Evolutionary conservation across 2,888 invertebrate genomes (phyloP), one percentile per base, ranked within the genome.

Genomic region (Drosophila recens): DNA sequence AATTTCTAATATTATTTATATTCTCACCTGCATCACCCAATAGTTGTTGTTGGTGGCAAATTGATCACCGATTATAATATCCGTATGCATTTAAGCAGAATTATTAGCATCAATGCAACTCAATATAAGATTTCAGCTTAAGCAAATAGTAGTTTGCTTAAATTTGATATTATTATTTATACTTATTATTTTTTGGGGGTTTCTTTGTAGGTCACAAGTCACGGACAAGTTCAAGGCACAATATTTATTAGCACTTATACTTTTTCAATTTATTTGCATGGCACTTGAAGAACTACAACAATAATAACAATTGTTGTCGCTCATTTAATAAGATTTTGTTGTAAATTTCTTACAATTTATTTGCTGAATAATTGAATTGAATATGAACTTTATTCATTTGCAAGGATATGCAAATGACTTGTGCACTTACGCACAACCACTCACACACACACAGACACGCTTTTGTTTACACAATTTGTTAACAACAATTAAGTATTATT

Each of bases 11-110:
- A 20, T 38, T 8, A n/a, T 23, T n/a, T 23, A 0, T 20, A 10
- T 34, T 72, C 91, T 90, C 82, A 93, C 93, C 93, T 93, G 93
- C 93, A 93, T 93, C 90, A 93, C 93, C 93, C 93, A 93, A 87
- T 91, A 93, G 87, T 93, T 93, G 90, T 90, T 90, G 93, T 91
- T 91, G 92, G 91, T 89, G 81, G 91, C 92, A 91, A 93, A 93
- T 86, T 93, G 93, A 90, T 93, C 93, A 86, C 93, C 92, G 85
- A 92, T 91, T 89, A 92, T 91, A 75, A 92, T 93, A 92, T 93
- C 93, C 92, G 92, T 92, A 93, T 93, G 93, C 93, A 93, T 93
- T 92, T 92, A 92, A 84, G 75, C 79, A 72, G 88, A 89, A 77
- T 90, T 87, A 45, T 66, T 73, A 67, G 78, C 79, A 80, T 79